These are phyloP conservation scores for Hippoglossus hippoglossus DNA, from an alignment of 2,797 vertebrate species.

Conservation along the genomic window DNA sequence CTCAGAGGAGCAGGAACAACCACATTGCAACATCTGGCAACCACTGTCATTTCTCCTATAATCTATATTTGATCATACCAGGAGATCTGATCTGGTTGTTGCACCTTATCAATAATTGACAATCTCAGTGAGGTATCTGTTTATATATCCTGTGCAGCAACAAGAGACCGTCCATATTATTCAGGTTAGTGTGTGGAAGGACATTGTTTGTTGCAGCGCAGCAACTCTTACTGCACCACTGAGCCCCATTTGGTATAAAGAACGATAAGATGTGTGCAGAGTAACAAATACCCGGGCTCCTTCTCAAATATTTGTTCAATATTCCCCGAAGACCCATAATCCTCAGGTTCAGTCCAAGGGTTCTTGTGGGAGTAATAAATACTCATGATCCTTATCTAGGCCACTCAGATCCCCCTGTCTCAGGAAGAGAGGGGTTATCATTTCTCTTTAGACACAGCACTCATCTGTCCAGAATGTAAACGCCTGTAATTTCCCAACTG, in stretches of 20 bases:
- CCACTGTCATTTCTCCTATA: constrained; percentile 41
- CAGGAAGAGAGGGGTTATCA: constrained; percentile 42
- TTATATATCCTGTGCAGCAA: constrained; percentile 40
- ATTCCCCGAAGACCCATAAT: constrained; percentile 55
- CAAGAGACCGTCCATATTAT: constrained; percentile 19
- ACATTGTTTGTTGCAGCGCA: constrained; percentile 13
- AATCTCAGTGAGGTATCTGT: constrained; percentile 39
- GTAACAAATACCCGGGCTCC: constrained; percentile 18
- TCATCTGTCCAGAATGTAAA: constrained; percentile 43
- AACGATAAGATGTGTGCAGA: constrained; percentile 1
- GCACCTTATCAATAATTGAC: constrained; percentile 55
- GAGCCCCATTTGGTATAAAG: constrained; percentile 2
- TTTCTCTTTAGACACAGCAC: constrained; percentile 44
- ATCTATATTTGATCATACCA: constrained; percentile 61
- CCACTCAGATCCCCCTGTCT: constrained; percentile 48
- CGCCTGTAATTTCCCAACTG: constrained; percentile 45
- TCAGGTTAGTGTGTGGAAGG: constrained; percentile 3
- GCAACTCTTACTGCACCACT: constrained; percentile 4
- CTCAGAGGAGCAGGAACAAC: background rate
- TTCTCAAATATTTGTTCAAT: constrained; percentile 57
- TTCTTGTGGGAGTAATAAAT: constrained; percentile 69
- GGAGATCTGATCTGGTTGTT: constrained; percentile 39
- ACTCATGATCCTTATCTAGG: constrained; percentile 65
- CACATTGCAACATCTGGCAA: constrained; percentile 51
- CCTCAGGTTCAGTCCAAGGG: constrained; percentile 49